Percentiles rank a stretch among this genome's conserved stretches.
Evolutionary conservation across 2,113 vertebrate species (phyloP).

Genomic region (Eudyptes chrysolophus): DNA sequence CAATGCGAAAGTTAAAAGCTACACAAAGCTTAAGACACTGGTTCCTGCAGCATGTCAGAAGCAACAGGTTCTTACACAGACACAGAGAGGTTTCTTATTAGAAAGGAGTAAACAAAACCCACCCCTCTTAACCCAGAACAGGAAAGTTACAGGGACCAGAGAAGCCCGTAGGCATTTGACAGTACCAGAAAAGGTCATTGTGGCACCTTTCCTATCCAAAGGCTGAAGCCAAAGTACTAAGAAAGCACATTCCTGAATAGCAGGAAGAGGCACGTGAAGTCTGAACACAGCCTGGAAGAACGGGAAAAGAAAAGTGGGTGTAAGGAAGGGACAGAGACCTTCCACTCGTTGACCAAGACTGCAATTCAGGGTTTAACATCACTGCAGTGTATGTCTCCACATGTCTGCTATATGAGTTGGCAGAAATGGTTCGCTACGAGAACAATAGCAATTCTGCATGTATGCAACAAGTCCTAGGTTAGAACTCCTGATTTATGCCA

Average conservation of each 20-base stretch:
- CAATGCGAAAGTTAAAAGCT: not conserved
- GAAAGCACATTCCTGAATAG: not conserved
- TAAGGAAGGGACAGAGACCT: not conserved
- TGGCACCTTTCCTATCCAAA: not conserved
- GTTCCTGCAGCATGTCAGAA: not conserved
- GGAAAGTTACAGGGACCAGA: not conserved
- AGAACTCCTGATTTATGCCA: not conserved
- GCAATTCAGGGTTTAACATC: not conserved
- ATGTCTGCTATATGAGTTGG: rapidly evolving
- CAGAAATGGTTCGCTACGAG: not conserved
- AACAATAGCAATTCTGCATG: not conserved
- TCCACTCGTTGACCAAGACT: not conserved
- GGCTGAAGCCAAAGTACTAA: not conserved
- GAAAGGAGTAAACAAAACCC: not conserved
- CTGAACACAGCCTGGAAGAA: not conserved
- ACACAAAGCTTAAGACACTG: not conserved
- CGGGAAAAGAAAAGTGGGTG: not conserved
- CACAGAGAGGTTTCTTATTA: not conserved
- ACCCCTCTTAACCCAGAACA: not conserved
- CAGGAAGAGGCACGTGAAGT: not conserved
- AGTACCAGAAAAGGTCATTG: not conserved
- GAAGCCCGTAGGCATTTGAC: not conserved
- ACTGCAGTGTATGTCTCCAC: rapidly evolving
- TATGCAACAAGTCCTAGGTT: not conserved
- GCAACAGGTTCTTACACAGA: not conserved